Base-by-base conservation (phyloP, 2,113 vertebrate species). In the Acanthochromis polyacanthus region DNA sequence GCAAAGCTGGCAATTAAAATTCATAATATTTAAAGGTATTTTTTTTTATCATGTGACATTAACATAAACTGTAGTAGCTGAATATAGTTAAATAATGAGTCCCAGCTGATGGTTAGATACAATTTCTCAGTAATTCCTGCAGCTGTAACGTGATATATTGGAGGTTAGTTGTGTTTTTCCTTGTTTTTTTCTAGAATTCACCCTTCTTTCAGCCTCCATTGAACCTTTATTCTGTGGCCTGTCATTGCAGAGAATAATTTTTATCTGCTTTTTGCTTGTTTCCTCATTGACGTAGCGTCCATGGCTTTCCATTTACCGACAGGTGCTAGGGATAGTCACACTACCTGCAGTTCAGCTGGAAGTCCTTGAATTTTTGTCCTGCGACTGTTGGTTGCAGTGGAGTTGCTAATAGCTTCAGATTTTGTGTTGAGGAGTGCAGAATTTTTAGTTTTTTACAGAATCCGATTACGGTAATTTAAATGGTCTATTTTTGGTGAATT, bases 291-390 rank as follows among this genome's bases (percentile, higher is more conserved):
- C 58, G 2, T 28, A 32, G 10, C 0, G n/a, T 0, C 19, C 17
- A 16, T 87, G 75, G 79, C 87, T 80, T 71, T 88, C 84, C 85
- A 80, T 90, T 89, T 81, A 73, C 82, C 67, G 71, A 75, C 50
- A 75, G 75, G n/a, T 66, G 52, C 50, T 0, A 64, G 86, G 74
- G 81, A 77, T 25, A 15, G 70, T 68, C 64, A 66, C 83, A 60
- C 30, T 30, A 5, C 30, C 30, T 30, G 30, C 30, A 30, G 30
- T 30, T 30, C 30, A 30, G 30, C 30, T 5, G 5, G 5, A 30
- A 30, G 4, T 30, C 30, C 30, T 5, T 4, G 30, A 3, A 30
- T 30, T 30, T 30, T 25, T 25, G 25, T 25, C 25, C 2, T 25
- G 25, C 3, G 25, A 25, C 25, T 25, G 25, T 25, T 25, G 25